Base-by-base conservation (phyloP, 2,113 vertebrate species). In the Barbus barbus region DNA sequence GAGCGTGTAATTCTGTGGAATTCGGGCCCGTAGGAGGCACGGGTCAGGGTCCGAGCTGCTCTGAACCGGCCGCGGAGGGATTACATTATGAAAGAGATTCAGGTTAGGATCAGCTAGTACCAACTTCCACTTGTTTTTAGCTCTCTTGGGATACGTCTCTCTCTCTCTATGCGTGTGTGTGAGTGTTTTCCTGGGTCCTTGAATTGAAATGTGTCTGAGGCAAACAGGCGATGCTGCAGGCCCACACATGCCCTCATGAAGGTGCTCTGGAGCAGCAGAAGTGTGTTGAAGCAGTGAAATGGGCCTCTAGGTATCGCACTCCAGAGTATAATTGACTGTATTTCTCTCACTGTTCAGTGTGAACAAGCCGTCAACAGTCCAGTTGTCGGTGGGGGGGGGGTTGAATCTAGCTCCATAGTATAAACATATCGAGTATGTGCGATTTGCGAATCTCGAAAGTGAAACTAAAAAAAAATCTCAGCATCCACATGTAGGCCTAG, bases 41-140 rank as follows among this genome's bases (percentile, higher is more conserved):
- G 20, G 53, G 53, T 56, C 53, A 56, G 53, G 53, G 84, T 60
- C 75, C 18, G 22, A 61, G 22, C 53, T 80, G 75, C 53, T 56
- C 53, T 22, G 6, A 56, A 48, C 46, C 46, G 14, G 75, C 22
- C 18, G 4, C 13, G 28, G 13, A 16, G 41, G 83, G 72, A 84
- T 78, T 63, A 78, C 22, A 46, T 78, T 87, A 83, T 78, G n/a
- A 53, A 74, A 74, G 53, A 46, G 53, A 81, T 63, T 84, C 16
- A 24, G 31, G 83, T 78, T 74, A 71, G 18, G 38, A 60, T 60
- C 33, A 46, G 53, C 76, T 38, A 53, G 31, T 8, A 1, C 53
- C 24, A 60, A 53, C 33, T 41, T 31, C 18, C 5, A 36, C 61
- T 28, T 81, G 61, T 81, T 81, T 81, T 56, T 53, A 73, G 65